Evolutionary conservation across 2,113 vertebrate species (phyloP), one percentile per base, ranked within the genome.

Genomic region (Arenaria interpres): DNA sequence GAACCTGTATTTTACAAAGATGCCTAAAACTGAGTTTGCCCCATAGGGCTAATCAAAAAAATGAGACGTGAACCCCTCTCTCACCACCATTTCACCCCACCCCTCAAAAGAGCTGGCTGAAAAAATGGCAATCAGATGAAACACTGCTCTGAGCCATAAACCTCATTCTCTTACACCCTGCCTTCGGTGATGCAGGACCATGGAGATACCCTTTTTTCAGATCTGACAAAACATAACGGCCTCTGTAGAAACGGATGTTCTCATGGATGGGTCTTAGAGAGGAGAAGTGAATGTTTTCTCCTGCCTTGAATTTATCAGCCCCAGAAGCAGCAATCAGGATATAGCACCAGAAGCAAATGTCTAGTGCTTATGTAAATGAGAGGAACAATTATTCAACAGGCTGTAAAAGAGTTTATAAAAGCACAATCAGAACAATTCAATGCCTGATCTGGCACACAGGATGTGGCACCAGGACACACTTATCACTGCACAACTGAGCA

Each of bases 131-230:
- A 51, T 67, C 12, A 32, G 28, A 50, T 6, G 14, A 77, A 87
- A 30, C 3, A 5, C 4, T 2, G 3, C 22, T 69, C 27, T 23
- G 22, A 84, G 25, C 22, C 28, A 50, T 6, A 46, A 57, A 8
- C 5, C 15, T 90, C 27, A 14, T 37, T 53, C 14, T 59, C 28
- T 43, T 27, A 14, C 2, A n/a, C 2, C 6, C 25, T 54, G 13
- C 28, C 46, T 39, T 4, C 30, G 15, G 60, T 66, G 18, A 51
- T 35, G 35, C 5, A 7, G 12, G 21, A 22, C 5, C 41, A 35
- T 0, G 1, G 11, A 22, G 3, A 8, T 2, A 2, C 1, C 19
- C 19, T 14, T 48, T 85, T 82, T 64, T 20, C 9, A 33, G 25
- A n/a, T 24, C 20, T 75, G 57, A 50, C 13, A 67, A 45, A 88